Percentiles rank a stretch among this genome's conserved stretches.
These are phyloP conservation scores for Passerina amoena DNA, from an alignment of 2,113 vertebrate genomes.

Conservation along the genomic window DNA sequence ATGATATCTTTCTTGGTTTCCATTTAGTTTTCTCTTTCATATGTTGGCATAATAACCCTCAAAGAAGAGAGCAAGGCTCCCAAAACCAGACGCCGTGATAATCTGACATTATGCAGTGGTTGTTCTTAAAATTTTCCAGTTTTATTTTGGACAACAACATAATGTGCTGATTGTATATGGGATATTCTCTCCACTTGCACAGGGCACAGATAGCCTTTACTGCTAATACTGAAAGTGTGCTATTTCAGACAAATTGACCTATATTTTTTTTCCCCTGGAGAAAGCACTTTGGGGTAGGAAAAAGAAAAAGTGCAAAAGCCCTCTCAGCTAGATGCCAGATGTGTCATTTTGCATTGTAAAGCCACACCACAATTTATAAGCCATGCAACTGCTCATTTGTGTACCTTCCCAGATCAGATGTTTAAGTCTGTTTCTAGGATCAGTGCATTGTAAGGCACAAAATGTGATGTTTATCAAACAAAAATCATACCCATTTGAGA, in stretches of 20 bases:
- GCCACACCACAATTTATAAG: conserved; percentile 10
- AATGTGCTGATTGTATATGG: not conserved
- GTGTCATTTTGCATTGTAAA: not conserved
- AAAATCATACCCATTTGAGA: not conserved
- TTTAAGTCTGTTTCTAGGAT: not conserved
- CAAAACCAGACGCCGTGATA: not conserved
- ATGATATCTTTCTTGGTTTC: conserved; percentile 22
- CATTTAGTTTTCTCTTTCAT: not conserved
- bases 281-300: not conserved
- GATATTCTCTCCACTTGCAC: not conserved
- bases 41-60: not conserved
- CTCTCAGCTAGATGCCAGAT: conserved; percentile 23
- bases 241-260: not conserved
- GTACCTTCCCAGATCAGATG: not conserved
- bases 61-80: not conserved
- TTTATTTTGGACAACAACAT: conserved; percentile 17
- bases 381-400: not conserved
- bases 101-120: not conserved
- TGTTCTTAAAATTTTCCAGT: not conserved
- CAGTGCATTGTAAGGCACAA: not conserved
- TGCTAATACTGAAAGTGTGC: not conserved
- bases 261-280: not conserved
- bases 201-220: not conserved
- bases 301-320: not conserved
- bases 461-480: not conserved